These are phyloP conservation scores for Ceratosolen fusciceps DNA, from an alignment of 1,140 invertebrate species.

Conservation along the genomic window DNA sequence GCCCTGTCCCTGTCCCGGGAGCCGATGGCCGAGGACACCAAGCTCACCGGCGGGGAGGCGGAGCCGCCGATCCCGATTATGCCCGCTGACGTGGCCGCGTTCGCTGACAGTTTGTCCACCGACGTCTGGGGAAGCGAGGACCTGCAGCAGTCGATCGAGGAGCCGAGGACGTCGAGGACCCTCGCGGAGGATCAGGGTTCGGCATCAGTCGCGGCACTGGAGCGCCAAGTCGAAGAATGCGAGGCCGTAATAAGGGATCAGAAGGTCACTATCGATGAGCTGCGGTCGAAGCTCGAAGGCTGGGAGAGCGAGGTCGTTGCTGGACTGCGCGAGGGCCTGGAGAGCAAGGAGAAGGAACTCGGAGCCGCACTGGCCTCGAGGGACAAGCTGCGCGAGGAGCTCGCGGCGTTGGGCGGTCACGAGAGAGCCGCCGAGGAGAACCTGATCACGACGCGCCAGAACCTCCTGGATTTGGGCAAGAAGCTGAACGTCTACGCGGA, in stretches of 20 bases:
- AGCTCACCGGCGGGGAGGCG: not conserved
- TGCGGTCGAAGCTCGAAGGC: slow-evolving; percentile 57
- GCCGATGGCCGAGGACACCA: not conserved
- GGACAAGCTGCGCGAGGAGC: slow-evolving; percentile 55
- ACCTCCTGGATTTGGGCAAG: slow-evolving; percentile 47
- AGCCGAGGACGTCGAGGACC: not conserved
- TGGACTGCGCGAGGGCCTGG: slow-evolving; percentile 50
- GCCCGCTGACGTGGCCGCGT: not conserved
- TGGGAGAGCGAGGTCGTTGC: slow-evolving; percentile 58
- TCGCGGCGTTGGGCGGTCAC: slow-evolving; percentile 49
- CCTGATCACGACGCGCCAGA: slow-evolving; percentile 54
- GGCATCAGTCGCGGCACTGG: slow-evolving; percentile 57
- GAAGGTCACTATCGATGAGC: slow-evolving; percentile 63
- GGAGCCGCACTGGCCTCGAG: slow-evolving; percentile 14
- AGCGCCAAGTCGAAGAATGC: slow-evolving; percentile 69
- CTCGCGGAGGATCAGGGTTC: not conserved
- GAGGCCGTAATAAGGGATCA: slow-evolving; percentile 70
- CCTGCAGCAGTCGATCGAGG: not conserved
- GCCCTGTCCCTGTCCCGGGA: no score
- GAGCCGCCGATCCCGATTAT: not conserved
- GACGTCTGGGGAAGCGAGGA: not conserved
- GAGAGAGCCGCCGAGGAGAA: slow-evolving; percentile 47
- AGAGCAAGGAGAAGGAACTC: slow-evolving; percentile 57
- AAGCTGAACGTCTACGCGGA: slow-evolving; percentile 50
- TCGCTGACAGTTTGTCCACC: not conserved